Evolutionary conservation across 2,113 vertebrate species (phyloP).

Genomic region (Thunnus thynnus): DNA sequence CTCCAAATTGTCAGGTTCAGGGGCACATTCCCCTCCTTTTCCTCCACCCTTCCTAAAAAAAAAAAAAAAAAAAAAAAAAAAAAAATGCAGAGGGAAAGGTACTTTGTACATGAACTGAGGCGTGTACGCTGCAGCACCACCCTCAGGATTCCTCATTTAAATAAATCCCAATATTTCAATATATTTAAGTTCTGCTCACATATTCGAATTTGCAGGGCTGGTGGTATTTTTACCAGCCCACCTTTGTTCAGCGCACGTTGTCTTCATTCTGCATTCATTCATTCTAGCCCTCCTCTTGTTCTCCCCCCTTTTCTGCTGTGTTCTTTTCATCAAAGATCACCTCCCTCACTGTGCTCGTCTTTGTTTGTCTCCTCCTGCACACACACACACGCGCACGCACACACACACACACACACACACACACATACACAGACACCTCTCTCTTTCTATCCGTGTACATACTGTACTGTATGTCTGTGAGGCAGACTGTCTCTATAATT

Average conservation of each 20-base stretch:
- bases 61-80: slow-evolving; percentile 45
- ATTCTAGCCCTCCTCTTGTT: slow-evolving; percentile 14
- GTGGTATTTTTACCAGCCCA: slow-evolving; percentile 53
- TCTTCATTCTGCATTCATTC: slow-evolving; percentile 50
- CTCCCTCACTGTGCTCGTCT: slow-evolving; percentile 58
- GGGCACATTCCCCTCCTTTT: slow-evolving; percentile 62
- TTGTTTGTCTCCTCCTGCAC: slow-evolving; percentile 53
- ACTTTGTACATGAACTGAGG: slow-evolving; percentile 63
- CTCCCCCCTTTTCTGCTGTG: slow-evolving; percentile 22
- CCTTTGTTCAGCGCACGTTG: slow-evolving; percentile 56
- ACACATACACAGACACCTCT: slow-evolving; percentile 33
- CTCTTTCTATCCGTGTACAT: slow-evolving; percentile 55
- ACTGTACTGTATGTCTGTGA: slow-evolving; percentile 77
- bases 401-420: slow-evolving; percentile 19
- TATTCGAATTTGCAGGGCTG: slow-evolving; percentile 37
- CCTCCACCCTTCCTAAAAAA: slow-evolving; percentile 44
- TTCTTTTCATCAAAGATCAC: slow-evolving; percentile 75
- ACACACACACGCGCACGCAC: slow-evolving; percentile 22
- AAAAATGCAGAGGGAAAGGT: slow-evolving; percentile 51
- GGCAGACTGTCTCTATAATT: slow-evolving; percentile 83
- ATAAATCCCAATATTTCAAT: slow-evolving; percentile 69
- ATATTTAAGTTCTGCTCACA: slow-evolving; percentile 63
- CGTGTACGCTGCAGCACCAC: slow-evolving; percentile 43
- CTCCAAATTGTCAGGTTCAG: slow-evolving; percentile 81
- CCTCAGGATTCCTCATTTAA: slow-evolving; percentile 70